These are phyloP conservation scores for Ciconia maguari DNA, from an alignment of 2,113 vertebrate species.

Conservation along the genomic window DNA sequence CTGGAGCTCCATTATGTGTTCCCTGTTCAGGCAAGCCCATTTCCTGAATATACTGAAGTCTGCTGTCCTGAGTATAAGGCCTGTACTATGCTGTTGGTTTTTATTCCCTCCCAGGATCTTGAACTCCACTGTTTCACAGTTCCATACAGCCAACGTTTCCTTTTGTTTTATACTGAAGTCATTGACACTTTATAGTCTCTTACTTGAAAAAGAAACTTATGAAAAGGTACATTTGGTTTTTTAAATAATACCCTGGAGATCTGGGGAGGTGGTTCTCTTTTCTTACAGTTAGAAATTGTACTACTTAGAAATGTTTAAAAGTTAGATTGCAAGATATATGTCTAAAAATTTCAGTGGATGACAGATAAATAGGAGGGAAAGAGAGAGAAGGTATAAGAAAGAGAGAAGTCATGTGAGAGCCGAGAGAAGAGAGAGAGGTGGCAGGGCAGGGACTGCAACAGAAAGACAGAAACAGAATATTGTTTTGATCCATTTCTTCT, in stretches of 20 bases:
- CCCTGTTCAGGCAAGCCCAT: background rate
- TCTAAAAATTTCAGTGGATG: background rate
- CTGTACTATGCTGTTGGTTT: background rate
- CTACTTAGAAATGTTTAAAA: background rate
- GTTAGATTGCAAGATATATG: background rate
- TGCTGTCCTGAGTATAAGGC: background rate
- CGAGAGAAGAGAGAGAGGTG: background rate
- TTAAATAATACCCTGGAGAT: background rate
- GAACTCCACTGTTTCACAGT: background rate
- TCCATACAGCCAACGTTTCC: background rate
- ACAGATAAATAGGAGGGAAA: background rate
- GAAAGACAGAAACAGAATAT: background rate
- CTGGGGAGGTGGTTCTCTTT: background rate
- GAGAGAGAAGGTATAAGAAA: background rate
- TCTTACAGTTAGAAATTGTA: background rate
- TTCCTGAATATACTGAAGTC: background rate
- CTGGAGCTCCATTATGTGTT: background rate
- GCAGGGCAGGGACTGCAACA: background rate
- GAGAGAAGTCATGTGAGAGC: background rate
- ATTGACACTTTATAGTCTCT: background rate
- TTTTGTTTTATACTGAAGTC: background rate
- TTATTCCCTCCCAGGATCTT: background rate
- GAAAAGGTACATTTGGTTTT: background rate
- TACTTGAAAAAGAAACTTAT: background rate
- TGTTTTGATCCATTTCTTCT: background rate